A percentile compares a stretch with the other conserved stretches of the same genome.
Evolutionary conservation across 2,797 vertebrate species (phyloP).

Genomic region (Leucoraja ocellata): DNA sequence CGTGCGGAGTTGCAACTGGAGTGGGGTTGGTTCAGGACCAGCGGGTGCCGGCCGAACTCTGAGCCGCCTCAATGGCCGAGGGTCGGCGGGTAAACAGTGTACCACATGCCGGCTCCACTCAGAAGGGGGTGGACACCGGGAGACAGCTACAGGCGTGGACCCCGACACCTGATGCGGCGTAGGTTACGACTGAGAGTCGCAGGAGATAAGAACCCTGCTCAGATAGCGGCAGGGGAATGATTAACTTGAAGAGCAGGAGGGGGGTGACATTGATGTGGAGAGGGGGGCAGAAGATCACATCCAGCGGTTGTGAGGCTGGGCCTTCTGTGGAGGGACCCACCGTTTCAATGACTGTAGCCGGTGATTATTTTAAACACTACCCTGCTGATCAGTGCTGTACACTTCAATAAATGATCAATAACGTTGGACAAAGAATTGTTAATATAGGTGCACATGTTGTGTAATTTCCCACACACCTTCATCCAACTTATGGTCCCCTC

Average conservation of each 20-base stretch:
- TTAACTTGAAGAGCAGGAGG: slow-evolving; percentile 68
- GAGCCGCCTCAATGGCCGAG: slow-evolving; percentile 62
- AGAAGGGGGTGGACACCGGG: slow-evolving; percentile 53
- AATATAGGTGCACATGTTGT: background rate
- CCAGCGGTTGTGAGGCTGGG: slow-evolving; percentile 55
- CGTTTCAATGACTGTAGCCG: no score
- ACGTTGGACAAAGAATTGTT: background rate
- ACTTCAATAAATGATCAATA: slow-evolving; percentile 50
- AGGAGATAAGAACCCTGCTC: slow-evolving; percentile 83
- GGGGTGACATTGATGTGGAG: slow-evolving; percentile 59
- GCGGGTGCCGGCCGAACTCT: slow-evolving; percentile 60
- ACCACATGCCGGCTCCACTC: slow-evolving; percentile 62
- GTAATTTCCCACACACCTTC: background rate
- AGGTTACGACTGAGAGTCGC: slow-evolving; percentile 81
- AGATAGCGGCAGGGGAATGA: slow-evolving; percentile 84
- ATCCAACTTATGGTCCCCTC: background rate
- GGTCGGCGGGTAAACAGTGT: no score
- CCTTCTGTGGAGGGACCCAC: slow-evolving; percentile 39
- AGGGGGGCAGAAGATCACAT: slow-evolving; percentile 61
- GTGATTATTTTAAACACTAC: slow-evolving; percentile 60
- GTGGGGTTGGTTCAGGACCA: no score
- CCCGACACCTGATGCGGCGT: slow-evolving; percentile 55
- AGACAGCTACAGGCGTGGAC: slow-evolving; percentile 63
- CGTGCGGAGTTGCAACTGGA: slow-evolving; percentile 46
- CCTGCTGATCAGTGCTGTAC: slow-evolving; percentile 57